Conservation (phyloP, 2,113 vertebrate genomes). For the Rhinichthys klamathensis region DNA sequence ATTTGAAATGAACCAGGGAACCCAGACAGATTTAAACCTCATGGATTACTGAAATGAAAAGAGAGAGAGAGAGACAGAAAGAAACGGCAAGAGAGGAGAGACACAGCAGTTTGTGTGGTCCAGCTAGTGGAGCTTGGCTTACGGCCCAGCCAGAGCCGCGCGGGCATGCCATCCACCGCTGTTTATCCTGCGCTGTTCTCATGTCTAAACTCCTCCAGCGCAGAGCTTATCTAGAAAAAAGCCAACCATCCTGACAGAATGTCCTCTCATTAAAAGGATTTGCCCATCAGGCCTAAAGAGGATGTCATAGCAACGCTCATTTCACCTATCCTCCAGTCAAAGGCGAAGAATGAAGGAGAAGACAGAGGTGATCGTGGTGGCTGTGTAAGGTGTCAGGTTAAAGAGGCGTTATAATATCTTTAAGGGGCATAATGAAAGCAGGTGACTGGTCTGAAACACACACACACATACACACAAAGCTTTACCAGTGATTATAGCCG, state of each 20-base stretch:
- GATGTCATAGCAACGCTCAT: constrained; percentile 28
- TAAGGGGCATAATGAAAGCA: not conserved
- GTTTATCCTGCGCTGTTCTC: constrained; percentile 35
- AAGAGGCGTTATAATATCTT: not conserved
- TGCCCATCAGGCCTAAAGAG: constrained; percentile 41
- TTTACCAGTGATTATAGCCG: not conserved
- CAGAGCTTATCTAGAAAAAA: constrained; percentile 26
- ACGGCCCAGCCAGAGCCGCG: not conserved
- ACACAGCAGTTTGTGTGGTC: constrained; percentile 8
- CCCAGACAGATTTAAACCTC: not conserved
- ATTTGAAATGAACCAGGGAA: not conserved
- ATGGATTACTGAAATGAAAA: not conserved
- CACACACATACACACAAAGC: not conserved
- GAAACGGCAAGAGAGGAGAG: not conserved
- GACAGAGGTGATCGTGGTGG: not conserved
- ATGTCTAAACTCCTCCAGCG: constrained; percentile 30
- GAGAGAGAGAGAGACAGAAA: not conserved
- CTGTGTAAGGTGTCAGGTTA: not conserved
- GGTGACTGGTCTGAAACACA: constrained; percentile 8
- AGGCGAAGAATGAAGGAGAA: not conserved
- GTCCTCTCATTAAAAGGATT: constrained; percentile 53
- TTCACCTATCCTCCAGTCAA: constrained; percentile 6
- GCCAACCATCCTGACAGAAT: constrained; percentile 48
- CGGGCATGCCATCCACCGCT: constrained; percentile 4
- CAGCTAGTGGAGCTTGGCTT: constrained; percentile 19